Base-by-base conservation (phyloP, 2,797 vertebrate species). In the Discoglossus pictus region DNA sequence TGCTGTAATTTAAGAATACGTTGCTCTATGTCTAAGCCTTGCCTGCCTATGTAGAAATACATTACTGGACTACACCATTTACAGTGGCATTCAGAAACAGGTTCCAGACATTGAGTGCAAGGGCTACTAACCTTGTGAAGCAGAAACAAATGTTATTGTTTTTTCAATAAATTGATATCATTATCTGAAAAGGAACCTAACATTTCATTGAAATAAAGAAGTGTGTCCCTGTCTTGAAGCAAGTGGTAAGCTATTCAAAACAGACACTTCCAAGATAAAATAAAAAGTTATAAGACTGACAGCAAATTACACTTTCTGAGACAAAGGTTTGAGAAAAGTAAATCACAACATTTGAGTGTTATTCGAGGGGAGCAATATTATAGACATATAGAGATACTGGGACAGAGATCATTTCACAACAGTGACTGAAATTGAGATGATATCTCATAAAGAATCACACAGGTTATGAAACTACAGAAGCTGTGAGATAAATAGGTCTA, bases 391-490 rank as follows among this genome's bases (percentile, higher is more conserved):
- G 21, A 50, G 46, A 50, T 50, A 25, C 46, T n/a, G 46, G 35
- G 23, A 50, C 21, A 25, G 21, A 50, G 23, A 50, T 50, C 46
- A 50, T 50, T 25, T 12, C 12, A 25, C 46, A 50, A 27, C 46
- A 50, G 46, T 27, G 46, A 50, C 21, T 50, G 46, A 50, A 50
- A 50, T 27, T 50, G 46, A 50, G 20, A 50, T 50, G 46, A 27
- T 50, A 50, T 31, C 27, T 31, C 4, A 31, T 50, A 36, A 12
- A 36, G 11, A 7, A 4, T 46, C 43, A 46, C 10, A 46, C 20
- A 47, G 44, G 21, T 47, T 20, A 47, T 47, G 44, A 18, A 47
- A 2, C 7, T 24, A 23, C 13, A 8, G 9, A 11, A 23, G 23
- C 44, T 16, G 17, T 12, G 44, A 21, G 5, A 47, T 21, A 47